Evolutionary conservation across 2,113 vertebrate genomes (phyloP), one percentile per base, ranked within the genome.

Genomic region (Cervus canadensis): DNA sequence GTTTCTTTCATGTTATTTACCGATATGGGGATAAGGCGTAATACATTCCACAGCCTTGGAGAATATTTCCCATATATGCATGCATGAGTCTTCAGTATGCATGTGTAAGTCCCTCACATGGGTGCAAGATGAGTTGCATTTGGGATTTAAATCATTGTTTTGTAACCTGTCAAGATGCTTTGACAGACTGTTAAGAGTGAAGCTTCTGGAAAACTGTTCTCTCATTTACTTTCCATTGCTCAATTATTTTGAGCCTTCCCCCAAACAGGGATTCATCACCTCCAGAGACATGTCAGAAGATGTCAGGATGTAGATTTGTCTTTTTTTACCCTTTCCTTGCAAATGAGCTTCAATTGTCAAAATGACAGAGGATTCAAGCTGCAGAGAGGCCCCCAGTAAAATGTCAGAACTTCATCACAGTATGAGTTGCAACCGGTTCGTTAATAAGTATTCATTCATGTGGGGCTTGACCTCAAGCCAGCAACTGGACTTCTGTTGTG

Each of bases 311-410:
- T 81, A 98, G 88, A 98, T 98, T 98, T 98, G 96, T 98, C 98
- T 98, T 98, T 99, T 71, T 98, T 98, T 98, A 98, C 98, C 76
- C 93, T 97, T 98, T 97, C 95, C 87, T 97, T 98, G 95, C 93
- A 98, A 98, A 99, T 98, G 96, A 98, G 96, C 98, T 98, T 98
- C 98, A 96, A 82, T 98, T 99, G 98, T 98, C 98, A 99, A 98
- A 94, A 98, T 98, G 98, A 98, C 94, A 98, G 96, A 98, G 98
- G 92, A 94, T 96, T 98, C 0, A 4, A 97, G 92, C 89, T 97
- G 93, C 79, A 97, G 78, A 94, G 89, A 96, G 91, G 76, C 2
- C 36, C 96, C 97, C 95, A 96, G 86, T 81, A 95, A 98, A 98
- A 98, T 97, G 95, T 98, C 98, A 98, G 98, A 98, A 97, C 81